phyloP scores from a whole-genome alignment of 2,113 vertebrate species.

The Meriones unguiculatus region DNA sequence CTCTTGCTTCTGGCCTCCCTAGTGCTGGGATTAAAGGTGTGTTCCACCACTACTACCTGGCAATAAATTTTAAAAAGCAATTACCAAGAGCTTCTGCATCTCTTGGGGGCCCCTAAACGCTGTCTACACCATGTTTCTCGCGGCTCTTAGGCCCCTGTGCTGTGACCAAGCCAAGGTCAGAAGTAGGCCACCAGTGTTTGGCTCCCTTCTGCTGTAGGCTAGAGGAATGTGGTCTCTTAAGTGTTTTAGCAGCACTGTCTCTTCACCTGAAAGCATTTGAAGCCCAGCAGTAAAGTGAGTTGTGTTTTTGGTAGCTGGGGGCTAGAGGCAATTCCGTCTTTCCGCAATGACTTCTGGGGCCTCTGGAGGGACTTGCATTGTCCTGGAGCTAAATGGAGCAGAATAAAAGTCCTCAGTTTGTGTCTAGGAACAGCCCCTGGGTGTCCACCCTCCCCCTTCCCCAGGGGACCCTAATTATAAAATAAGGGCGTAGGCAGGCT shows the following conservation, averaged over 20 bases:
- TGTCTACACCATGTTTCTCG: background rate
- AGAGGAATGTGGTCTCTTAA: accelerated
- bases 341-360: background rate
- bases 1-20: background rate
- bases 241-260: background rate
- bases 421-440: background rate
- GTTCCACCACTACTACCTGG: background rate
- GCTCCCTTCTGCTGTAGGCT: background rate
- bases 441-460: no score
- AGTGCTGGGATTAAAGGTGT: background rate
- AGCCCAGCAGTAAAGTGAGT: accelerated
- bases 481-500: background rate
- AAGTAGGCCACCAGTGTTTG: no score
- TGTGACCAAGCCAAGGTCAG: background rate
- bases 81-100: background rate
- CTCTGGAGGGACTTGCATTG: background rate
- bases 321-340: background rate
- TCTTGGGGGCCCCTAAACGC: background rate
- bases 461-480: background rate
- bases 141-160: background rate
- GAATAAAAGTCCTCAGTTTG: background rate
- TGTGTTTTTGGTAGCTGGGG: accelerated
- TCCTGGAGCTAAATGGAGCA: background rate
- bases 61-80: background rate
- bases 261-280: background rate